Evolutionary conservation across 2,113 vertebrate species (phyloP), one percentile per base, ranked within the genome.

Genomic region (Chrysemys picta): DNA sequence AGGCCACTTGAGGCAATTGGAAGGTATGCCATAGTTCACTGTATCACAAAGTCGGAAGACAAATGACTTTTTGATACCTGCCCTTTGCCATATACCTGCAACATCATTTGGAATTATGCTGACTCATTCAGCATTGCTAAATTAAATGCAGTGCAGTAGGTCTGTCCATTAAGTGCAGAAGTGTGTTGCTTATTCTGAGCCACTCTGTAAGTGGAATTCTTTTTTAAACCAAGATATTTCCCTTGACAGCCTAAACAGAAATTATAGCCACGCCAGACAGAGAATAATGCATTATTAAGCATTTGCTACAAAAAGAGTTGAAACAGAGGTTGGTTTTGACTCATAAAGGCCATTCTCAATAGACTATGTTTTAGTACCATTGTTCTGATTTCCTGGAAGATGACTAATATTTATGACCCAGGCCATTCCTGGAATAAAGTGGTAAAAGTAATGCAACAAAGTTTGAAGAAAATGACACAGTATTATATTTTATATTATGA

Each of bases 201-300:
- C 87, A 89, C 19, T 27, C n/a, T 54, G 35, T 52, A 95, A 93
- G 0, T 2, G 89, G 25, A 90, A 93, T 82, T 94, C 27, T 92
- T 89, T 90, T 94, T 92, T 86, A 85, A 91, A 90, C 31, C 2
- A 81, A 89, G 57, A 92, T 94, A 75, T 93, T 89, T 83, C 69
- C 45, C 29, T 27, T 47, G 83, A 87, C 22, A 91, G 72, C 8
- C 57, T 95, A 57, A 94, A 56, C 3, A 92, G 81, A 78, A 79
- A 59, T 82, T 5, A 82, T 17, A 88, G 56, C 45, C 49, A 84
- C 85, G 31, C 31, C 57, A 96, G 78, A 52, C 12, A 96, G 42
- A 95, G 93, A 97, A 80, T 25, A 16, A 90, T 79, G 65, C 47
- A 85, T 88, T 94, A 83, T 54, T 96, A 93, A 93, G 85, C 24